Conservation (phyloP, 2,888 invertebrate species). For the Drosophila mimetica region DNA sequence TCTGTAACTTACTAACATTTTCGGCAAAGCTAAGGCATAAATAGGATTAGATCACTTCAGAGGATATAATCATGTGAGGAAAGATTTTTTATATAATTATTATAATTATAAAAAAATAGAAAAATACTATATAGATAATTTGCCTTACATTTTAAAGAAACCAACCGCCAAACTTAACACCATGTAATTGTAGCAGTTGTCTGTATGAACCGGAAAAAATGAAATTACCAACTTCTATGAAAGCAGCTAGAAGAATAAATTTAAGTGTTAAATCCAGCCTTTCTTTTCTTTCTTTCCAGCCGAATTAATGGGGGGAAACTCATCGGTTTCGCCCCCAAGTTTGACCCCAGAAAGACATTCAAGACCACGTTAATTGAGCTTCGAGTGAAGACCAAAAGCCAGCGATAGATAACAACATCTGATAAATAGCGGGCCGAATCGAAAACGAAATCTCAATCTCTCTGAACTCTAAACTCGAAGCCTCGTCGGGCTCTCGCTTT, state of each 20-base stretch:
- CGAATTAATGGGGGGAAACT: too few relatives aligned
- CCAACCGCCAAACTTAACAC: neutral
- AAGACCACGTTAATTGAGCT: conserved; percentile 71
- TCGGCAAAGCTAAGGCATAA: neutral
- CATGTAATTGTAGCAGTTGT: neutral
- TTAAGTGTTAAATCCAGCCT: conserved; percentile 9
- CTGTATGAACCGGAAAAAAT: conserved; percentile 13
- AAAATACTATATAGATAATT: too few relatives aligned
- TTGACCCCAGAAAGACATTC: conserved; percentile 52
- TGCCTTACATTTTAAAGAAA: neutral
- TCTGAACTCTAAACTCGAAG: conserved; percentile 40
- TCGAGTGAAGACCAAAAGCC: conserved; percentile 17
- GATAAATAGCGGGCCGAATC: conserved; percentile 77
- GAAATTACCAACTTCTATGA: conserved; percentile 17
- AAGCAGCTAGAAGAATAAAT: conserved; percentile 8
- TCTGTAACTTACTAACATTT: conserved; percentile 4
- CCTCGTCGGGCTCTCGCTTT: conserved; percentile 36
- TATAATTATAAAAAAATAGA: too few relatives aligned
- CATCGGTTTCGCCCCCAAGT: conserved; percentile 40
- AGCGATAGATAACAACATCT: conserved; percentile 75
- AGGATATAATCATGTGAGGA: neutral
- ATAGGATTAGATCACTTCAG: neutral
- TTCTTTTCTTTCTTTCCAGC: conserved; percentile 11
- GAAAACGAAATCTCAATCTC: conserved; percentile 57
- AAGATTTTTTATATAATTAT: neutral